Percentiles rank a stretch among this genome's conserved stretches.
Evolutionary conservation across 2,888 invertebrate species (phyloP).

Genomic region (Ischnura elegans): DNA sequence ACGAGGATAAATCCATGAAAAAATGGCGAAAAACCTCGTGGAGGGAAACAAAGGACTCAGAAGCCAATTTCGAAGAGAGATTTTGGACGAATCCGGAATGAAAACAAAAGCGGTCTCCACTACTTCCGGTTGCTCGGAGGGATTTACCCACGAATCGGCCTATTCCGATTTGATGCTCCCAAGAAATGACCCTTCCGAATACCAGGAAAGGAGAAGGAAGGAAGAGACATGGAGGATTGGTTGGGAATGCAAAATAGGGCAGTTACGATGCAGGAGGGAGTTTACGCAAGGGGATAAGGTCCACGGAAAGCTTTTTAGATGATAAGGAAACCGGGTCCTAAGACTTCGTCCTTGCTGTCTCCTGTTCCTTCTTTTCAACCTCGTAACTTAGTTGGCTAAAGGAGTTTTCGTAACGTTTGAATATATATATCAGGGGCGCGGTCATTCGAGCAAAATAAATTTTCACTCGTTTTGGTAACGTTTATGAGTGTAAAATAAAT

Average conservation of each 20-base stretch:
- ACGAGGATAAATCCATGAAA: no score
- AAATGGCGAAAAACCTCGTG: neutral
- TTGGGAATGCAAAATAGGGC: neutral
- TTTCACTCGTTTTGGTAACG: no score
- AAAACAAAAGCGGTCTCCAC: neutral
- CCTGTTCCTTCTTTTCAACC: neutral
- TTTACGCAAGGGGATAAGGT: neutral
- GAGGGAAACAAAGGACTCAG: neutral
- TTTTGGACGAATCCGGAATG: neutral
- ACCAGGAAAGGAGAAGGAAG: neutral
- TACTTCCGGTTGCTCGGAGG: neutral
- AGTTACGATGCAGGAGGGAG: neutral
- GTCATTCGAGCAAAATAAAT: no score
- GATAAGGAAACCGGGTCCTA: neutral
- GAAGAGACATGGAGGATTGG: neutral
- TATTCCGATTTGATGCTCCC: neutral
- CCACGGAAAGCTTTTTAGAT: neutral
- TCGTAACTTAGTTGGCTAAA: neutral
- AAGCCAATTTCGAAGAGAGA: neutral
- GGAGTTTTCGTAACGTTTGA: no score
- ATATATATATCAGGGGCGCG: no score
- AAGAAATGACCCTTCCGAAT: neutral
- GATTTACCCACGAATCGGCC: neutral
- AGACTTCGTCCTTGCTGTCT: neutral
- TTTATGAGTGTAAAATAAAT: no score